Evolutionary conservation across 1,140 invertebrate species (phyloP).

Genomic region (Lethocerus indicus): DNA sequence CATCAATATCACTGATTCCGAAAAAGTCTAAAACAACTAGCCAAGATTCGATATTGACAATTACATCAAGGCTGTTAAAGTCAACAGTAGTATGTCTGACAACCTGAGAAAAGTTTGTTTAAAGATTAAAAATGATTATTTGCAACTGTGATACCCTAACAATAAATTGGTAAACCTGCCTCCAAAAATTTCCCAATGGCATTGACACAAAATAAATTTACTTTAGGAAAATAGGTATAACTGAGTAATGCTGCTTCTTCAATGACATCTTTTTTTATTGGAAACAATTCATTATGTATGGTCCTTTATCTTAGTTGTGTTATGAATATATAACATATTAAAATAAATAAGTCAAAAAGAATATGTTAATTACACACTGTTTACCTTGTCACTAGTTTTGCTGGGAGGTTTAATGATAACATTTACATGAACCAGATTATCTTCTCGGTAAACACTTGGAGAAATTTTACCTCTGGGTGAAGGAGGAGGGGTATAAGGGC

Average conservation of each 20-base stretch:
- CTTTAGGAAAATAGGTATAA: too few relatives aligned
- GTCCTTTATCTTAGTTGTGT: too few relatives aligned
- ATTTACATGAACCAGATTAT: conserved; percentile 41
- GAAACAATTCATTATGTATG: too few relatives aligned
- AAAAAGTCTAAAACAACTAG: conserved; percentile 87
- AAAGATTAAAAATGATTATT: too few relatives aligned
- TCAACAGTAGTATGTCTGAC: conserved; percentile 50
- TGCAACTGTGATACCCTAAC: too few relatives aligned
- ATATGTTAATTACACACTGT: not conserved
- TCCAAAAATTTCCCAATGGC: too few relatives aligned
- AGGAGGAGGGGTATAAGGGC: conserved; percentile 55
- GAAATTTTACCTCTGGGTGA: conserved; percentile 29
- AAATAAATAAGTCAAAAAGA: not conserved
- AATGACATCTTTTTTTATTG: too few relatives aligned
- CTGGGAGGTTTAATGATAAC: conserved; percentile 32
- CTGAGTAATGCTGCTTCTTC: too few relatives aligned
- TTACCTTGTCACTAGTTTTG: not conserved
- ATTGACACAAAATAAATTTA: too few relatives aligned
- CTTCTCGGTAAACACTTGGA: conserved; percentile 19
- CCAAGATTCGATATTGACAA: conserved; percentile 86
- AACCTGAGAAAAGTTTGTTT: conserved; percentile 25
- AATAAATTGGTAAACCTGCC: too few relatives aligned
- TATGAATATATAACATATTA: not conserved
- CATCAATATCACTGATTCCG: conserved; percentile 39
- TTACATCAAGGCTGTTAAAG: conserved; percentile 80